A percentile compares a stretch with the other conserved stretches of the same genome.
phyloP scores from a whole-genome alignment of 2,797 vertebrate species.

The Crenuchus spilurus region DNA sequence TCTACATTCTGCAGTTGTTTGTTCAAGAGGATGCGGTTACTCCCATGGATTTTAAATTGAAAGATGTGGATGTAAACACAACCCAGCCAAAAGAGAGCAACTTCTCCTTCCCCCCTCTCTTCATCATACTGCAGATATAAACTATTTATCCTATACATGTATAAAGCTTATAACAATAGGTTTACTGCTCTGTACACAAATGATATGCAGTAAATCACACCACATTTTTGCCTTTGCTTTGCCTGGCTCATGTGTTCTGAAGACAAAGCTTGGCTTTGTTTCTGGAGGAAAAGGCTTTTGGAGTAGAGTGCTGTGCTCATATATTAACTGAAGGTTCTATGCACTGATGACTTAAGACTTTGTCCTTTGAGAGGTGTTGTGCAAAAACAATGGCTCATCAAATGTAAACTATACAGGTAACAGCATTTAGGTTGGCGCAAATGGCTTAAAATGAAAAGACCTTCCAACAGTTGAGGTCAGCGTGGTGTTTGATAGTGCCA shows the following conservation, averaged over 20 bases:
- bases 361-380: conserved; percentile 6
- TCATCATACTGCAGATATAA: neutral
- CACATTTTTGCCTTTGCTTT: neutral
- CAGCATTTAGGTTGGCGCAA: neutral
- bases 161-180: neutral
- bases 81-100: neutral
- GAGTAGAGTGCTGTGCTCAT: neutral
- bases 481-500: neutral
- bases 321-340: neutral
- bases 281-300: neutral
- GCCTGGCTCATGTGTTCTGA: neutral
- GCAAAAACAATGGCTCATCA: neutral
- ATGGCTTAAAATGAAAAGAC: neutral
- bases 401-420: neutral
- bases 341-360: conserved; percentile 6
- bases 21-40: conserved; percentile 28
- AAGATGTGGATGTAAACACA: conserved; percentile 15
- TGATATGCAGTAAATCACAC: conserved; percentile 1
- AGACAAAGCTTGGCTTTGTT: neutral
- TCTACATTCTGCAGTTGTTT: conserved; percentile 5
- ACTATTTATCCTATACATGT: neutral
- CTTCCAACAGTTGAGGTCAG: neutral
- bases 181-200: neutral
- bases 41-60: conserved; percentile 7
- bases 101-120: neutral